Base-by-base conservation (phyloP, 2,113 vertebrate genomes). In the Microtus ochrogaster region DNA sequence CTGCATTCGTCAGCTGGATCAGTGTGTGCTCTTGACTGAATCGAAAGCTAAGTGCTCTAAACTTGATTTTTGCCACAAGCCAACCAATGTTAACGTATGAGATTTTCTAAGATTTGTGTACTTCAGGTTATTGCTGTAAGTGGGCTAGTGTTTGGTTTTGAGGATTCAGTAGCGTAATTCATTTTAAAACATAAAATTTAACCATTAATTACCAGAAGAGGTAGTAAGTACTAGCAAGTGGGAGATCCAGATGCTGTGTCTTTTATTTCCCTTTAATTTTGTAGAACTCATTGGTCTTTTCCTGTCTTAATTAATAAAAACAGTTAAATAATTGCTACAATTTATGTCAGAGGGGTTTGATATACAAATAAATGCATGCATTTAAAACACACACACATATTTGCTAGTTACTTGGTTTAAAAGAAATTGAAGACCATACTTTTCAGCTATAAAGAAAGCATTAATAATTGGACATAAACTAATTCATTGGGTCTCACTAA, bases 161-260 rank as follows among this genome's bases (percentile, higher is more conserved):
- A 93, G 78, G 63, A 74, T 89, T 5, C 9, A 72, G 41, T 79
- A 79, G 55, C 28, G 26, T 65, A 49, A 81, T 90, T 83, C 8
- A 92, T 83, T 93, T 94, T 93, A 87, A 33, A 84, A 90, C 90
- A 72, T 74, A 16, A 84, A 78, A 79, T 85, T 94, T 89, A 94
- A 72, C 74, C 47, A 61, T 93, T 92, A 86, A 39, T 88, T 70
- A 96, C 66, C 70, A 77, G 78, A 96, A 94, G 81, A 68, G 73
- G 22, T 63, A 2, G 0, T 33, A 30, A 78, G 73, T 14, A 81
- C 61, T 90, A 95, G n/a, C 16, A 95, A 24, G 21, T 96, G 77
- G n/a, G 90, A 91, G 76, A 24, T 44, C 5, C 11, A 92, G 22
- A n/a, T 47, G 12, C 0, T 72, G 22, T 83, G 66, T 6, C 65